A percentile compares a stretch with the other conserved stretches of the same genome.
These are phyloP conservation scores for Collichthys lucidus DNA, from an alignment of 2,113 vertebrate genomes.

Conservation along the genomic window DNA sequence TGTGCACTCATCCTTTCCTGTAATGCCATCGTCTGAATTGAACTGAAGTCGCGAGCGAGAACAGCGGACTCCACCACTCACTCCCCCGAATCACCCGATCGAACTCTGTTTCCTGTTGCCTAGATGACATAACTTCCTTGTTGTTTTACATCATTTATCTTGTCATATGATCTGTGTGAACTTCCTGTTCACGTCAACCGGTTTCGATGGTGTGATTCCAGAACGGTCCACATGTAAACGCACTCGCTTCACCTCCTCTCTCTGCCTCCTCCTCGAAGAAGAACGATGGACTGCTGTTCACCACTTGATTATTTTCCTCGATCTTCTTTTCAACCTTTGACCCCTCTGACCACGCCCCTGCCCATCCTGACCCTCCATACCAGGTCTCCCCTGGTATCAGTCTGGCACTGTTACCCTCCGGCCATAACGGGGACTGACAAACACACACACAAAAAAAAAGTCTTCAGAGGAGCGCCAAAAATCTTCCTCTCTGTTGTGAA, in stretches of 20 bases:
- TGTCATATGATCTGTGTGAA: too few relatives aligned
- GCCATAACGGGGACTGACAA: constrained; percentile 17
- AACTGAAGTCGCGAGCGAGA: too few relatives aligned
- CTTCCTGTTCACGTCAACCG: not conserved
- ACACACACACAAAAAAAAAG: constrained; percentile 27
- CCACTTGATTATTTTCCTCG: not conserved
- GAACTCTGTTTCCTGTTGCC: too few relatives aligned
- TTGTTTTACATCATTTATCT: too few relatives aligned
- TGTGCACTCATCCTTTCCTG: too few relatives aligned
- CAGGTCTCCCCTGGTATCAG: constrained; percentile 72
- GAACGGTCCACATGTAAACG: constrained; percentile 13
- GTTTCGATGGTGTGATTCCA: not conserved
- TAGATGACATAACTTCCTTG: too few relatives aligned
- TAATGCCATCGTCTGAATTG: too few relatives aligned
- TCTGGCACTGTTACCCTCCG: constrained; percentile 83
- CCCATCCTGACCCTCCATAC: constrained; percentile 19
- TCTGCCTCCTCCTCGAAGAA: not conserved
- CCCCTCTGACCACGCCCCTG: not conserved
- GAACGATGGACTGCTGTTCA: not conserved
- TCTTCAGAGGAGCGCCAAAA: constrained; percentile 56
- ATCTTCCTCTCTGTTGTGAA: constrained; percentile 55
- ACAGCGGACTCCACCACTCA: too few relatives aligned
- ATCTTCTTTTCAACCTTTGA: not conserved
- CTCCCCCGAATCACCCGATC: too few relatives aligned
- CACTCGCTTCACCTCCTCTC: not conserved